These are phyloP conservation scores for Murina feae DNA, from an alignment of 2,113 vertebrate species.

Conservation along the genomic window DNA sequence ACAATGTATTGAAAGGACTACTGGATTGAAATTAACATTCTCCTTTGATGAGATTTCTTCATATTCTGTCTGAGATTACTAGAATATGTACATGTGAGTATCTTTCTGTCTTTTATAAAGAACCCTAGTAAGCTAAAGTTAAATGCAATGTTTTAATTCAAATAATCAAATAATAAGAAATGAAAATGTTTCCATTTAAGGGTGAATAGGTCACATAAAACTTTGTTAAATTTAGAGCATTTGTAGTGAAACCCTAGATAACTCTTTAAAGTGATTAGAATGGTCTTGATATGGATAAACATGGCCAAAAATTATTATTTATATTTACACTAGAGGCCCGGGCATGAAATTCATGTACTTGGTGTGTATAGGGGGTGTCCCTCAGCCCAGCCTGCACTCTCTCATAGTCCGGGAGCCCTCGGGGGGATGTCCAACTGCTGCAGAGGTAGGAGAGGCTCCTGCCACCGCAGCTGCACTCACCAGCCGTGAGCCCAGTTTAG, in stretches of 20 bases:
- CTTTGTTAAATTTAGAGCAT: constrained; percentile 32
- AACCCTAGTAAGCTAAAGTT: constrained; percentile 30
- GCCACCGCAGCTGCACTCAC: too few species aligned
- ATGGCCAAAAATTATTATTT: background rate
- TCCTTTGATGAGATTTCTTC: constrained; percentile 57
- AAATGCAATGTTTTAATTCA: constrained; percentile 31
- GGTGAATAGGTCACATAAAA: constrained; percentile 47
- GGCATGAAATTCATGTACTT: too few species aligned
- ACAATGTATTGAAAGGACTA: constrained; percentile 69
- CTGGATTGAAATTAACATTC: constrained; percentile 61
- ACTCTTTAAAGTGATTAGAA: background rate
- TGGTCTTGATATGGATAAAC: background rate
- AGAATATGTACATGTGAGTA: constrained; percentile 15
- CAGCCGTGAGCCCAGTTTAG: too few species aligned
- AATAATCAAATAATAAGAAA: constrained; percentile 3
- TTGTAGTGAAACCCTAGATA: constrained; percentile 4
- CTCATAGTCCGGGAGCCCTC: too few species aligned
- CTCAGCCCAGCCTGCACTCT: too few species aligned
- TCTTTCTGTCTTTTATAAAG: constrained; percentile 24
- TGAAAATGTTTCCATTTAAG: constrained; percentile 32
- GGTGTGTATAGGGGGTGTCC: too few species aligned
- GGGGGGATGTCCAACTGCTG: too few species aligned
- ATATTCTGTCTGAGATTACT: constrained; percentile 46
- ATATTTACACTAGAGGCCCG: background rate
- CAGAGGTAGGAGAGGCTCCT: too few species aligned